phyloP scores from a whole-genome alignment of 2,888 invertebrate genomes.

The Leptothorax acervorum region DNA sequence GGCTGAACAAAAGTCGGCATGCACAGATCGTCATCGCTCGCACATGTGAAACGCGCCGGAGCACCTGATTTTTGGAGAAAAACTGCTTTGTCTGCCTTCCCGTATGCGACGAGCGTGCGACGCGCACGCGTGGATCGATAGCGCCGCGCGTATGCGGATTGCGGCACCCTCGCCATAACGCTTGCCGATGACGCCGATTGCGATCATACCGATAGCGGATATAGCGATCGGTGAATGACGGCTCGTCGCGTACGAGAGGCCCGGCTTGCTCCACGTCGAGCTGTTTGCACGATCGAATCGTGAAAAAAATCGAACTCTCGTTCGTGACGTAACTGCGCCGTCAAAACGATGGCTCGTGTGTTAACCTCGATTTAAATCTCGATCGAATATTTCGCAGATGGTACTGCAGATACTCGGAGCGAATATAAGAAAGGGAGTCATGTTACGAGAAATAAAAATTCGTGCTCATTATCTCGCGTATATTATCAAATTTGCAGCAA shows the following conservation, averaged over 20 bases:
- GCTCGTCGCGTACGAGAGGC: neutral
- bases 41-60: neutral
- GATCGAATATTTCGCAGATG: neutral
- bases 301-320: neutral
- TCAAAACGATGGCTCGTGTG: neutral
- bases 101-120: neutral
- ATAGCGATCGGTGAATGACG: neutral
- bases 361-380: neutral
- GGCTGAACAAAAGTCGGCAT: neutral
- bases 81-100: constrained; percentile 5
- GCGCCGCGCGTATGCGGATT: neutral
- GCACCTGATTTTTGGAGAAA: constrained; percentile 17
- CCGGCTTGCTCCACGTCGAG: neutral
- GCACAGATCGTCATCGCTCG: neutral
- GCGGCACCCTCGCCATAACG: too few relatives aligned
- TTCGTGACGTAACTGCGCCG: neutral
- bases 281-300: neutral
- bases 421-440: too few relatives aligned
- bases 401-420: neutral
- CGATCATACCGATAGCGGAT: too few relatives aligned
- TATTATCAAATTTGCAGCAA: neutral
- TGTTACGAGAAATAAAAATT: neutral
- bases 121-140: constrained; percentile 22
- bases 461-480: neutral
- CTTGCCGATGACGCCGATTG: neutral